Conservation (phyloP, 2,888 invertebrate genomes). For the Dromius quadrimaculatus region DNA sequence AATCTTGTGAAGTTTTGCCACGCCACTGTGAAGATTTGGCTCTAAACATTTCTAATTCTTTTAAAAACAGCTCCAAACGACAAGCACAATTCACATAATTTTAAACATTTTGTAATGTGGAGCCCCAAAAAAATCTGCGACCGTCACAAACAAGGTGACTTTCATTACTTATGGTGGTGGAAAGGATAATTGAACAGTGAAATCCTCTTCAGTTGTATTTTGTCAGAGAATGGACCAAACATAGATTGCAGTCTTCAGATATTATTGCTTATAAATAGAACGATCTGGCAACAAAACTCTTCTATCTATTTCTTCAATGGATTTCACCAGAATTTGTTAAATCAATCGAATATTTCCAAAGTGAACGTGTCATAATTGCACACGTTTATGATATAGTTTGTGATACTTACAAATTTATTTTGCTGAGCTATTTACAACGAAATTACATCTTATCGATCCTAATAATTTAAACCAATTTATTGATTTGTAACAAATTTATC, state of each 20-base stretch:
- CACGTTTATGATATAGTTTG: constrained; percentile 20
- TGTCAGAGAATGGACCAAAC: neutral
- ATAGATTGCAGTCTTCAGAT: neutral
- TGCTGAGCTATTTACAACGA: neutral
- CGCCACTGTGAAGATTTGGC: constrained; percentile 59
- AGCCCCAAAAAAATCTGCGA: neutral
- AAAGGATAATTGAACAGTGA: neutral
- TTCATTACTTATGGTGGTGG: neutral
- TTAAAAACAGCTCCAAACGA: constrained; percentile 55
- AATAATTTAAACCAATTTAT: neutral
- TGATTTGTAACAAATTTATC: neutral
- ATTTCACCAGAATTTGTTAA: constrained; percentile 24
- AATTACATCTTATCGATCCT: neutral
- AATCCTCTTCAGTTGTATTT: neutral
- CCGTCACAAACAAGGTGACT: neutral
- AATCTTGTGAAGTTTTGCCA: constrained; percentile 60
- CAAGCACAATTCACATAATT: constrained; percentile 54
- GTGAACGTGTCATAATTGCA: constrained; percentile 23
- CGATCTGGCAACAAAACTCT: neutral
- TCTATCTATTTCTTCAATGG: constrained; percentile 33
- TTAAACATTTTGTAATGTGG: constrained; percentile 30
- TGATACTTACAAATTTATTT: neutral
- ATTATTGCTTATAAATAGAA: neutral
- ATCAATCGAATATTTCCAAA: constrained; percentile 32
- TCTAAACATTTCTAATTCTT: constrained; percentile 58